Base-by-base conservation (phyloP, 1,140 invertebrate species). In the Pseudomyrmex dendroicus region DNA sequence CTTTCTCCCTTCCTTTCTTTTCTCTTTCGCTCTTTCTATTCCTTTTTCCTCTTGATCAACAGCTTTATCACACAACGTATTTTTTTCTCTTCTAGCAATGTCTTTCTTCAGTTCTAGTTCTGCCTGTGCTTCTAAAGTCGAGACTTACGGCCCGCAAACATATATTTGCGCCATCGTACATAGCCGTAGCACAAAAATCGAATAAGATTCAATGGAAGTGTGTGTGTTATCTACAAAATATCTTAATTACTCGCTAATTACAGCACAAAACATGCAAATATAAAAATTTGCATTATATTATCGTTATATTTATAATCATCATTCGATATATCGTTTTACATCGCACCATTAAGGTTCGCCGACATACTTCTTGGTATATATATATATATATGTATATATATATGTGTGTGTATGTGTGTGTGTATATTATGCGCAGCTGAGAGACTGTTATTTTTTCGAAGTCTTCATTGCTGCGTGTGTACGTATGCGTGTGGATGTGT, bases 211-310 rank as follows among this genome's bases (percentile, higher is more conserved):
- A 92, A 92, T 92, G 92, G 91, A 92, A 92, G 92, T 92, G 91
- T 91, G 91, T 91, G 83, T 89, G 85, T 89, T 89, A 89, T 94
- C 93, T 94, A 94, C 93, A 94, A 94, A 94, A 94, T 94, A 94
- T 92, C 92, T 93, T 93, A 93, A 93, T 94, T 93, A 93, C 92
- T 94, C 89, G 93, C 93, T 93, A 94, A 94, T 94, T 94, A 94
- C 93, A 93, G 93, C 92, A 94, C 92, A 93, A 93, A 93, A 93
- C 92, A 94, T 93, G 93, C 93, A 94, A 94, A 94, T 94, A 91
- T 92, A 92, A 93, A 93, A 92, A 93, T 93, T 94, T 94, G 93
- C 93, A 94, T 92, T 94, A 93, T 91, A 93, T 92, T 91, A 91
- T 92, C 84, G 89, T 91, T 80, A 91, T 92, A 92, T 93, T 91